Base-by-base conservation (phyloP, 2,797 vertebrate genomes). In the Propithecus deckenii region DNA sequence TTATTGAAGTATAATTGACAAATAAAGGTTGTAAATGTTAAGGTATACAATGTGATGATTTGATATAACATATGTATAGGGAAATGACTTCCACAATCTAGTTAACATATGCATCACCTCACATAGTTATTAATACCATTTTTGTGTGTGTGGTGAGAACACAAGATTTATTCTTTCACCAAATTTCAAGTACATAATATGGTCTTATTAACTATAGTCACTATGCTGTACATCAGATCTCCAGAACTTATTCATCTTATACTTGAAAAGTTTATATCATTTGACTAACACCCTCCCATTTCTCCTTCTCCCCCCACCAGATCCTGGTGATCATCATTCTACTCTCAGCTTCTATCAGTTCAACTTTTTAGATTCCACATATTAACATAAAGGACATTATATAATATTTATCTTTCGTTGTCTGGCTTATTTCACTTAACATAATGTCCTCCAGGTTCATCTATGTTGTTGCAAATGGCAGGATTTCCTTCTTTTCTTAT, bases 21-120 rank as follows among this genome's bases (percentile, higher is more conserved):
- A 43, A 75, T 85, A 85, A 93, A 93, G 9, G n/a, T 32, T 38
- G 25, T 43, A 13, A 10, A 63, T 79, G 59, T 71, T 79, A 17
- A 55, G 25, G 22, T 22, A 4, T 43, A 17, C 30, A 50, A 17
- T 41, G 41, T 83, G 20, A 25, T 38, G 18, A 46, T 50, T 50
- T n/a, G 22, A 43, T 38, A 4, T 4, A 6, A 8, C 5, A 8
- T 38, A 7, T 1, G 4, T 13, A 50, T 8, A 59, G 41, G 38
- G 4, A 85, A 72, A 63, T 52, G 71, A 55, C 22, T 3, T 43
- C 22, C 43, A 50, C 5, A 23, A 48, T 28, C 25, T 41, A 22
- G 32, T 38, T 61, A 61, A 32, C 7, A 32, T 4, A 38, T 20
- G 2, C 22, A 23, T 69, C 43, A 69, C 30, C n/a, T 92, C 48